Evolutionary conservation across 2,113 vertebrate genomes (phyloP), one percentile per base, ranked within the genome.

Genomic region (Peucedramus taeniatus): DNA sequence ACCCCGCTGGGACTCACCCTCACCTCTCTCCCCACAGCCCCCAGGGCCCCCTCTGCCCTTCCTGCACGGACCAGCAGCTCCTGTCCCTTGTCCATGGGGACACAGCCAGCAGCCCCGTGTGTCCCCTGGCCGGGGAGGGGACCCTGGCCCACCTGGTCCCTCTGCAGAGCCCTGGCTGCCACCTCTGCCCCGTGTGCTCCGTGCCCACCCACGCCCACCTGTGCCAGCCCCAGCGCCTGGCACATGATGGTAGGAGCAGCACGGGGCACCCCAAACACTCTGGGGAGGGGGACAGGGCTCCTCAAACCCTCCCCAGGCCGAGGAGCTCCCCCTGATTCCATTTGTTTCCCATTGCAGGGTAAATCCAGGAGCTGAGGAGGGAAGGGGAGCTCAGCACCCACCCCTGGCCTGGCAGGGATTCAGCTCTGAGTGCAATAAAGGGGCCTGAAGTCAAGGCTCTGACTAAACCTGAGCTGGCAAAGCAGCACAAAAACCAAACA

Each of bases 331-430:
- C 44, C 66, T 7, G 4, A 45, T 10, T 0, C 6, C 47, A 0
- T 49, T 35, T 0, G 1, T 86, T 69, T 66, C 50, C 31, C 6
- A 0, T 5, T 45, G 33, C 79, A 94, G 96, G 70, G 12, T 24
- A 23, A 82, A 18, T 1, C 64, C 1, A 0, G 3, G 0, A 14
- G 60, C n/a, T 11, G 51, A 0, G 20, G 45, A 17, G 51, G 9
- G 64, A 6, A 11, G 39, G 51, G 60, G 28, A 21, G 30, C 1
- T 3, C 13, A 2, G 3, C 66, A 1, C 8, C 3, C 3, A 42
- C 0, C 19, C 60, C 65, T 10, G 68, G 6, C 3, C 9, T 0
- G 24, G 0, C 53, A 2, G 64, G 54, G 31, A 0, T 9, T 20
- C 45, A 2, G 66, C 6, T 70, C 30, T 3, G 1, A 21, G 74